Percentiles rank a stretch among this genome's conserved stretches.
phyloP scores from a whole-genome alignment of 1,140 invertebrate genomes.

The Rhopalosiphum maidis region DNA sequence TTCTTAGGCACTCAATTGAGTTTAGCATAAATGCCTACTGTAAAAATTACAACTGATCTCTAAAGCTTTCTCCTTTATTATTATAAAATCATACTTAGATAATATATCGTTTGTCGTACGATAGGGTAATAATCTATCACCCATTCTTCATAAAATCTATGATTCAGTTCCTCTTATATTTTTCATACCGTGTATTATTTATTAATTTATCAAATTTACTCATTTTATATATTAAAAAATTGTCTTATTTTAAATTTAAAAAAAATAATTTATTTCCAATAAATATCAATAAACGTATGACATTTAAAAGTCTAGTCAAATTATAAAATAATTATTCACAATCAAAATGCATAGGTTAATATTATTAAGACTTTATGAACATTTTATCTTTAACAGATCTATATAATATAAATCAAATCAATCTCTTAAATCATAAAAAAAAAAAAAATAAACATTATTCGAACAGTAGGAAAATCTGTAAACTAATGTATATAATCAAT shows the following conservation, averaged over 20 bases:
- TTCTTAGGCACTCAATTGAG: not conserved
- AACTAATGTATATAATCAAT: not conserved
- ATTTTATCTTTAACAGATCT: not conserved
- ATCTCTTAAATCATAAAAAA: not conserved
- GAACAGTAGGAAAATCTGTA: not conserved
- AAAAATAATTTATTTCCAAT: not conserved
- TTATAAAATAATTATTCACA: not conserved
- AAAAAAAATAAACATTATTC: not conserved
- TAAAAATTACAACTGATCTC: not conserved
- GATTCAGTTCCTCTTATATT: not conserved
- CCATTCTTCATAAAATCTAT: not conserved
- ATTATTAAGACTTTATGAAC: not conserved
- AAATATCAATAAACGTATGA: not conserved
- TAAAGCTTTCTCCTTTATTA: not conserved
- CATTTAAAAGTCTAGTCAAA: not conserved
- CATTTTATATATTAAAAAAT: not conserved
- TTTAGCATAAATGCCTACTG: not conserved
- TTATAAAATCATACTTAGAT: not conserved
- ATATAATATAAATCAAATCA: no score
- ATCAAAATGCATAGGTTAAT: not conserved
- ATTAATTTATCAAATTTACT: not conserved
- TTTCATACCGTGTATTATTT: not conserved
- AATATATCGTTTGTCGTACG: not conserved
- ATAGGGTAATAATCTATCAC: not conserved
- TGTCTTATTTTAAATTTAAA: not conserved